phyloP scores from a whole-genome alignment of 2,888 invertebrate genomes.

The Dermolepida albohirtum region DNA sequence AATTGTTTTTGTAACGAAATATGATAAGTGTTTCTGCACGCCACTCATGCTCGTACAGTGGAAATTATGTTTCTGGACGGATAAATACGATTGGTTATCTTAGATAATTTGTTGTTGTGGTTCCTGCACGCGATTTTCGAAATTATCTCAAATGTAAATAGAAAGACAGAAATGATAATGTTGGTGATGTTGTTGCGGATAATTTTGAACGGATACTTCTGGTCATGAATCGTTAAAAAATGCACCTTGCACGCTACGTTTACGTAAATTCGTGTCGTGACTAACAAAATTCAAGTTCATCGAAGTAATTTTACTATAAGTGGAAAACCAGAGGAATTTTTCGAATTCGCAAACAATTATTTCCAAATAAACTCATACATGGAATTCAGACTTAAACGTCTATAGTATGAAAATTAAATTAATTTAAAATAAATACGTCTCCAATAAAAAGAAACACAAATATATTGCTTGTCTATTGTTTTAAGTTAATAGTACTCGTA shows the following conservation, averaged over 20 bases:
- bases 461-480: no score
- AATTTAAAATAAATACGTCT: no score
- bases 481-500: no score
- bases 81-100: conserved; percentile 33
- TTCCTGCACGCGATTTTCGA: conserved; percentile 30
- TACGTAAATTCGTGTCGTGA: conserved; percentile 19
- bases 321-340: background rate
- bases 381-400: no score
- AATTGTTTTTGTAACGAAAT: conserved; percentile 10
- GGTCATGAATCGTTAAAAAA: conserved; percentile 31
- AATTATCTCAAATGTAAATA: conserved; percentile 39
- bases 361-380: no score
- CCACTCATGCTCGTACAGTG: conserved; percentile 31
- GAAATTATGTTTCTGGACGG: conserved; percentile 31
- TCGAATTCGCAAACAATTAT: background rate
- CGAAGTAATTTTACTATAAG: conserved; percentile 10
- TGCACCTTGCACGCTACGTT: conserved; percentile 25
- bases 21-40: conserved; percentile 39
- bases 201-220: conserved; percentile 34
- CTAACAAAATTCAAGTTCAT: conserved; percentile 11
- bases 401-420: no score
- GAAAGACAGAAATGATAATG: conserved; percentile 30
- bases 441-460: no score
- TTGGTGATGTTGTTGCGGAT: conserved; percentile 26
- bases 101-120: conserved; percentile 34